Evolutionary conservation across 2,797 vertebrate species (phyloP).

Genomic region (Leucoraja ocellata): DNA sequence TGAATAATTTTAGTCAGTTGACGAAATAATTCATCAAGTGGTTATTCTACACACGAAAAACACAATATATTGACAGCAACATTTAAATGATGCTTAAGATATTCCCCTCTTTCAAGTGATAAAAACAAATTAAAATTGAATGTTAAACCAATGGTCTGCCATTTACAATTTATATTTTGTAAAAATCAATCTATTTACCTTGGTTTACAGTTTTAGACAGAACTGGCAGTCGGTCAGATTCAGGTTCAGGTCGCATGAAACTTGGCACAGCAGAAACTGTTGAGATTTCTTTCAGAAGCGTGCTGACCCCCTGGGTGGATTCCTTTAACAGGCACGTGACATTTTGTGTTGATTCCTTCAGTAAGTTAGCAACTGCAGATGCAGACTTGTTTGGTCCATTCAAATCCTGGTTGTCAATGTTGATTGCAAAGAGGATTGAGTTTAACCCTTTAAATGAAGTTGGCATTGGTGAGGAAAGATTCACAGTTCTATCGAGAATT

Average conservation of each 20-base stretch:
- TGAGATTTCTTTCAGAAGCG: conserved; percentile 84
- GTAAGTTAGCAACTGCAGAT: conserved; percentile 75
- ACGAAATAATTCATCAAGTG: background rate
- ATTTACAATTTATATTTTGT: background rate
- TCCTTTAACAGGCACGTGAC: conserved; percentile 87
- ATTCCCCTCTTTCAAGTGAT: background rate
- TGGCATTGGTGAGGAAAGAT: no score
- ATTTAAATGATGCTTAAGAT: background rate
- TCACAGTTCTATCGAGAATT: background rate
- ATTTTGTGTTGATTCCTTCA: conserved; percentile 93
- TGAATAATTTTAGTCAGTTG: background rate
- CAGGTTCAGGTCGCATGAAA: conserved; percentile 68
- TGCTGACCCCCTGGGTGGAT: conserved; percentile 90
- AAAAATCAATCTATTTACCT: conserved; percentile 48
- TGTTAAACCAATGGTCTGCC: background rate
- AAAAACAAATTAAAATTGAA: background rate
- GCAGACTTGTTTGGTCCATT: conserved; percentile 72
- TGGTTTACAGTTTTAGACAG: conserved; percentile 55
- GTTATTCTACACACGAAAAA: background rate
- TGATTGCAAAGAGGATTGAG: conserved; percentile 95
- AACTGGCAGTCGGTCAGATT: conserved; percentile 78
- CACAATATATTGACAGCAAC: background rate
- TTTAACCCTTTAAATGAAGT: conserved; percentile 71
- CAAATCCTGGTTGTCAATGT: conserved; percentile 93
- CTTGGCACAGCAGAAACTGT: conserved; percentile 80